Base-by-base conservation (phyloP, 2,797 vertebrate species). In the Paguma larvata region DNA sequence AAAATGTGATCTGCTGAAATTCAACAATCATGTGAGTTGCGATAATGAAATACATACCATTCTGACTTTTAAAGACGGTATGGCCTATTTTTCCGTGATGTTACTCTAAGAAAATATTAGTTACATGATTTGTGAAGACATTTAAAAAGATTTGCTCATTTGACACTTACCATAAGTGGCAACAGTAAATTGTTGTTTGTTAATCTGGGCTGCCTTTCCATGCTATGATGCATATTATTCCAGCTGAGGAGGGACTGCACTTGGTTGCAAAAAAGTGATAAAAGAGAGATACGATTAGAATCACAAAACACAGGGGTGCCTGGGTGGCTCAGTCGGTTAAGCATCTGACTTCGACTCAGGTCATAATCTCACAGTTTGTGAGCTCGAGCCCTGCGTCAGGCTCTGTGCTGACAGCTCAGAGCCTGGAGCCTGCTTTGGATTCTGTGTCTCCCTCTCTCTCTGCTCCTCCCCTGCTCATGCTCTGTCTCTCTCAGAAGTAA, bases 81-180 rank as follows among this genome's bases (percentile, higher is more conserved):
- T 7, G 14, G 5, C 15, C 48, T 95, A 27, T 44, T 11, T 91
- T 83, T 80, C 18, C 9, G 65, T 85, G 30, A 48, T 68, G 14
- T 34, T 77, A 59, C 38, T 75, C 48, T 30, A 62, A 13, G 53
- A 63, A 96, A 72, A 16, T n/a, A 41, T 25, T 41, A 68, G 78
- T 53, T 78, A 15, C 1, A 3, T 84, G 70, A 85, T 84, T 91
- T 11, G 14, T 89, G 25, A 87, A 80, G 79, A 78, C 4, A 51
- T 44, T 91, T 84, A 25, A 63, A 93, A 89, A 70, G 19, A 65
- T 41, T 67, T 41, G 18, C 25, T 93, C 23, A 70, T 46, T 41
- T 38, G 7, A 15, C 48, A 34, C 14, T 95, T 97, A 15, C 95
- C 86, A 68, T 85, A 97, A 90, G 48, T 98, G 94, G 97, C 95